Base-by-base conservation (phyloP, 2,797 vertebrate genomes). In the Phrynocephalus guinanensis region DNA sequence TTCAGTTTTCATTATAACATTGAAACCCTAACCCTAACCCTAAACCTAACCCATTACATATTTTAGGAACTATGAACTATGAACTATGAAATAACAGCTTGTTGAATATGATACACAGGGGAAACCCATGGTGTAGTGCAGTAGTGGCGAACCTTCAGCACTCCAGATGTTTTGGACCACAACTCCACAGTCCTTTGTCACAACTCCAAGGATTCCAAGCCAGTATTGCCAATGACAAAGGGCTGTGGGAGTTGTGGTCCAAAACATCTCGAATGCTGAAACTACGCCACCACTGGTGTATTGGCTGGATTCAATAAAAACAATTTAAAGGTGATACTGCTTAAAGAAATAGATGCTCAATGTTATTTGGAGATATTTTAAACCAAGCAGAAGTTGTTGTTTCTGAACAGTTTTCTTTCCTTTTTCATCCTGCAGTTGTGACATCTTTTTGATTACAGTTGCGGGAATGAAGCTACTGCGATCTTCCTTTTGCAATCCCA, bases 391-490 rank as follows among this genome's bases (percentile, higher is more conserved):
- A 88, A 88, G 63, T 52, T 79, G 0, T 28, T 71, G 22, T 86
- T 2, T 85, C 87, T 85, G 18, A 33, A 18, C 93, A 71, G 92
- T 63, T 73, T 91, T 87, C 86, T 94, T 91, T 93, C 91, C 91
- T 89, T 93, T 72, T 88, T 89, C 30, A 91, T 95, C 88, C 96
- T 82, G 63, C 95, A 99, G 99, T 96, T 98, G 98, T 95, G 98
- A 99, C 94, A 98, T 98, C 89, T 97, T 99, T 92, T 97, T 99
- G 95, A 98, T 98, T 88, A 98, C 98, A 52, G 93, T 98, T 18
- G 98, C 99, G 6, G 98, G 98, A 91, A 97, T 99, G 97, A 99
- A 99, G 93, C 98, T 99, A n/a, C 96, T 99, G 77, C 97, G 99
- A 28, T 97, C 98, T 0, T 98, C 98, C 13, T 99, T 99, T 96